Conservation (phyloP, 2,888 invertebrate genomes). For the Mechanitis mazaeus region DNA sequence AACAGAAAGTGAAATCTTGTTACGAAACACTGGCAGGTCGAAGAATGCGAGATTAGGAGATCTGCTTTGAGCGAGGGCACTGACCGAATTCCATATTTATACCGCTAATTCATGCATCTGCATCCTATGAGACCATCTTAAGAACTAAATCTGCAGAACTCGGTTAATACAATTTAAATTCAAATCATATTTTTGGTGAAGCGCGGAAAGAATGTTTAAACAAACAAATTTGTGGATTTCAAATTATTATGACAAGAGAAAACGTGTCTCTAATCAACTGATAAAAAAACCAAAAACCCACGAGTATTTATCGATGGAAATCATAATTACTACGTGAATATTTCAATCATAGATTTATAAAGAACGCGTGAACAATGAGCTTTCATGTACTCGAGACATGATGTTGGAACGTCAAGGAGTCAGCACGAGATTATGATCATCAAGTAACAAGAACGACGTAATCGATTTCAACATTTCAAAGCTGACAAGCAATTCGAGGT, state of each 20-base stretch:
- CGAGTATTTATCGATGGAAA: slow-evolving; percentile 53
- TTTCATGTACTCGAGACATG: slow-evolving; percentile 53
- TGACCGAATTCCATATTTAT: slow-evolving; percentile 74
- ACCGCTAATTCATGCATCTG: slow-evolving; percentile 72
- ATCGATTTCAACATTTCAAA: slow-evolving; percentile 68
- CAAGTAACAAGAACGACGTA: slow-evolving; percentile 54
- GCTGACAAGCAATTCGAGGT: slow-evolving; percentile 64
- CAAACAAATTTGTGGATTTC: slow-evolving; percentile 59
- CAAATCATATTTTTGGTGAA: slow-evolving; percentile 47
- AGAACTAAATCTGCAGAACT: slow-evolving; percentile 40
- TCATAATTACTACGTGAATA: slow-evolving; percentile 71
- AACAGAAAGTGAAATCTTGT: slow-evolving; percentile 65
- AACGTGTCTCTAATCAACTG: slow-evolving; percentile 35
- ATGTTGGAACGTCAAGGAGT: slow-evolving; percentile 61
- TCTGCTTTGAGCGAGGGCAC: slow-evolving; percentile 59
- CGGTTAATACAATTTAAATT: slow-evolving; percentile 59
- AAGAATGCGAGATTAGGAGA: slow-evolving; percentile 65
- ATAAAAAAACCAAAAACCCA: slow-evolving; percentile 37
- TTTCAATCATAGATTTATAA: slow-evolving; percentile 68
- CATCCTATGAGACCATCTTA: slow-evolving; percentile 38
- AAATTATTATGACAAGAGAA: slow-evolving; percentile 57
- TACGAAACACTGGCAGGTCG: slow-evolving; percentile 52
- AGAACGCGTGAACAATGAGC: slow-evolving; percentile 64
- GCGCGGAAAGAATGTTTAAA: slow-evolving; percentile 63
- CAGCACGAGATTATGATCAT: slow-evolving; percentile 59